Conservation (phyloP, 92 coral and sea anemone genomes). For the Anthopleura xanthogrammica region DNA sequence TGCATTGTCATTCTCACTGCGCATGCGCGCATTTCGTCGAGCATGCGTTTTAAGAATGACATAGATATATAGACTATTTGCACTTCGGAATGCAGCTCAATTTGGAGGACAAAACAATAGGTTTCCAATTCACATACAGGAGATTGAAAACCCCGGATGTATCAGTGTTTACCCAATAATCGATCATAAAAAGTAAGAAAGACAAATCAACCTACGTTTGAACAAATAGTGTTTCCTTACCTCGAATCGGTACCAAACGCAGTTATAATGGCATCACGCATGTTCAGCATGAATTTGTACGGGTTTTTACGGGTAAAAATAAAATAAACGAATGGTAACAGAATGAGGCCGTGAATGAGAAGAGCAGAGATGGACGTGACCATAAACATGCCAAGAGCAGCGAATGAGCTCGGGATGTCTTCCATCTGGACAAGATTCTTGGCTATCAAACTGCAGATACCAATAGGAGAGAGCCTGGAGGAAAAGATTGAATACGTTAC, state of each 20-base stretch:
- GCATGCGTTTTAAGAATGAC: no score
- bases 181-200: background rate
- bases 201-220: background rate
- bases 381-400: slow-evolving; percentile 74
- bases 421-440: slow-evolving; percentile 71
- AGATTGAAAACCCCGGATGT: no score
- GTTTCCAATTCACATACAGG: no score
- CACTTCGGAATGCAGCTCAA: no score
- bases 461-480: slow-evolving; percentile 79
- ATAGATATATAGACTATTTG: no score
- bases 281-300: slow-evolving; percentile 54
- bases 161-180: no score
- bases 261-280: slow-evolving; percentile 86
- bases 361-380: slow-evolving; percentile 71
- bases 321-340: slow-evolving; percentile 63
- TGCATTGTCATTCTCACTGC: no score
- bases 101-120: no score
- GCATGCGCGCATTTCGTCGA: no score
- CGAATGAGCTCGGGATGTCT: slow-evolving; percentile 51
- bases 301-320: slow-evolving; percentile 71
- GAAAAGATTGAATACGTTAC: background rate
- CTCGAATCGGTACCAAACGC: slow-evolving; percentile 87
- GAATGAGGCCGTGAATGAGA: slow-evolving; percentile 52
- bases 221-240: slow-evolving; percentile 18
- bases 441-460: slow-evolving; percentile 83